Conservation (phyloP, 2,797 vertebrate genomes). For the Syndactyla subalaris region DNA sequence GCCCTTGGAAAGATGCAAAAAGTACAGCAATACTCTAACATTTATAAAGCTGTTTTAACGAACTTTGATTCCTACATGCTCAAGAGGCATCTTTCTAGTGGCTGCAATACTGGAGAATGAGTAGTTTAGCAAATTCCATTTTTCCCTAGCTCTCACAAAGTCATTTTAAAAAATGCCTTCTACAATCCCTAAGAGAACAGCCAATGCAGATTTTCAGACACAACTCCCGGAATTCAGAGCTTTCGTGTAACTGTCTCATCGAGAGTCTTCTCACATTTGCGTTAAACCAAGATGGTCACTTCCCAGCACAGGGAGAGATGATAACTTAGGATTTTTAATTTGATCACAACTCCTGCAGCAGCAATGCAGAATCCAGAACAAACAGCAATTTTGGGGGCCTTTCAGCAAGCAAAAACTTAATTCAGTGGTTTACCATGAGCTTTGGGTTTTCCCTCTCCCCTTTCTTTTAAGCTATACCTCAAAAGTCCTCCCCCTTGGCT, state of each 20-base stretch:
- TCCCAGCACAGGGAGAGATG: background rate
- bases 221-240: background rate
- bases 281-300: background rate
- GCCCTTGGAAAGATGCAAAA: background rate
- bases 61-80: background rate
- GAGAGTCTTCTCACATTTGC: background rate
- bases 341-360: background rate
- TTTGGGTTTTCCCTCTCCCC: fast-evolving
- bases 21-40: background rate
- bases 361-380: background rate
- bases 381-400: background rate
- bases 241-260: background rate
- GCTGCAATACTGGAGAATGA: background rate
- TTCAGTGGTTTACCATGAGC: background rate
- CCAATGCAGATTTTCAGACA: background rate
- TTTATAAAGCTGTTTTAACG: background rate
- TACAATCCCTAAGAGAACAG: background rate
- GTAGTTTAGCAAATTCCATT: background rate
- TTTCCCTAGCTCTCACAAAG: background rate
- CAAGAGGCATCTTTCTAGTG: background rate
- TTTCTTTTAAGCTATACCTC: background rate
- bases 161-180: background rate
- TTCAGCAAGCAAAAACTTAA: background rate
- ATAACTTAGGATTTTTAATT: background rate
- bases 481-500: background rate